Evolutionary conservation across 2,888 invertebrate genomes (phyloP), one percentile per base, ranked within the genome.

Genomic region (Drosophila sordidula): DNA sequence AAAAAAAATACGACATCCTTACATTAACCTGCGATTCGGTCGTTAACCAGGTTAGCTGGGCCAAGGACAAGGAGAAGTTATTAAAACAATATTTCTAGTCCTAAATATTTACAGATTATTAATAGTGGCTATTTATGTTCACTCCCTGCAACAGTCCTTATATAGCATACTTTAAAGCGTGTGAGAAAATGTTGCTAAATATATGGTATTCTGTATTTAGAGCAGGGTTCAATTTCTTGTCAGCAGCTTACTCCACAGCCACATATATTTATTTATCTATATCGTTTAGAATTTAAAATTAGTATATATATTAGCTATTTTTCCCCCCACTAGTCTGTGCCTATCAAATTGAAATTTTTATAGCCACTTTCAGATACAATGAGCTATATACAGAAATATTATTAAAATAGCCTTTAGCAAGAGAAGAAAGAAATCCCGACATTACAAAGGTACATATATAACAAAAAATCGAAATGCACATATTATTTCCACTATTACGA

Each of bases 81-180:
- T 26, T 26, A 29, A 29, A 29, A 29, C 2, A 29, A 2, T 8
- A 8, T 2, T 29, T 8, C 2, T 8, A 0, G 8, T 29, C 2
- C 26, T 29, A 29, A 29, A 29, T 29, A 29, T 29, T 6, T 29
- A 8, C 6, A 29, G 8, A 8, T 8, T 8, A 29, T 29, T 29
- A 29, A 8, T 8, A 29, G 26, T 8, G 6, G 26, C 26, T 2
- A 26, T n/a, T 16, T 16, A 22, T 25, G 8, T 14, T 3, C 16
- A 47, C 16, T 16, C 14, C 22, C 29, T 32, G 18, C 22, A 32
- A 14, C 26, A 11, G 14, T 44, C 38, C 54, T 56, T 50, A 22
- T 32, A 16, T 63, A 52, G 63, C 70, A 70, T 70, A 63, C 70
- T 70, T 70, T 56, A 34, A 38, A 51, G 71, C 56, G 46, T 41